phyloP scores from a whole-genome alignment of 2,888 invertebrate genomes.

The Agonopterix subpropinquella region DNA sequence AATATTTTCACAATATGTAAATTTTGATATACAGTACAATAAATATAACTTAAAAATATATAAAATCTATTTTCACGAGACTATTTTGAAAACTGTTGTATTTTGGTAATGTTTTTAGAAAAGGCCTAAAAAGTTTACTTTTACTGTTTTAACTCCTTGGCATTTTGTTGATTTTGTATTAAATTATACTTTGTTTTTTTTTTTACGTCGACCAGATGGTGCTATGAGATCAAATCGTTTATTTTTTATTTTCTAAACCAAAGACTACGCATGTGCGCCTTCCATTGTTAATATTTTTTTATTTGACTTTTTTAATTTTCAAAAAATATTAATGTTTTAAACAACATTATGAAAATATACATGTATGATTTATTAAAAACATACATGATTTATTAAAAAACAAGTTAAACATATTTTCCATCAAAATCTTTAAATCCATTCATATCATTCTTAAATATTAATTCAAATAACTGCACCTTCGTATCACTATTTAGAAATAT shows the following conservation, averaged over 20 bases:
- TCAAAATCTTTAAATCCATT: too few species aligned
- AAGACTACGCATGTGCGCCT: slow-evolving; percentile 34
- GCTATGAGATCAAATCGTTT: slow-evolving; percentile 61
- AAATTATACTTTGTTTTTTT: slow-evolving; percentile 19
- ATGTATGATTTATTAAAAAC: too few species aligned
- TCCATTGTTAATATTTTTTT: too few species aligned
- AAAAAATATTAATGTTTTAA: too few species aligned
- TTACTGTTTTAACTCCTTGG: slow-evolving; percentile 22
- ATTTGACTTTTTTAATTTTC: too few species aligned
- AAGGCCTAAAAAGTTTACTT: not conserved
- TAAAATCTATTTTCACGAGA: too few species aligned
- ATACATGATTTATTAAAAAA: too few species aligned
- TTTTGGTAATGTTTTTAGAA: not conserved
- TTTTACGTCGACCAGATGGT: slow-evolving; percentile 56
- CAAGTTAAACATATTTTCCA: too few species aligned
- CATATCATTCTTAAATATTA: too few species aligned
- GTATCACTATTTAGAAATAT: slow-evolving; percentile 16
- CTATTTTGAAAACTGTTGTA: not conserved
- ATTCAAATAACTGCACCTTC: not conserved
- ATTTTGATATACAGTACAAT: not conserved
- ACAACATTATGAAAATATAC: too few species aligned
- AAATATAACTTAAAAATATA: not conserved
- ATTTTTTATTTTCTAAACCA: slow-evolving; percentile 51
- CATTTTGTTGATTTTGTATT: slow-evolving; percentile 26
- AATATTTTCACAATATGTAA: not conserved